These are phyloP conservation scores for Paratrypauchen microcephalus DNA, from an alignment of 2,797 vertebrate genomes.

Conservation along the genomic window DNA sequence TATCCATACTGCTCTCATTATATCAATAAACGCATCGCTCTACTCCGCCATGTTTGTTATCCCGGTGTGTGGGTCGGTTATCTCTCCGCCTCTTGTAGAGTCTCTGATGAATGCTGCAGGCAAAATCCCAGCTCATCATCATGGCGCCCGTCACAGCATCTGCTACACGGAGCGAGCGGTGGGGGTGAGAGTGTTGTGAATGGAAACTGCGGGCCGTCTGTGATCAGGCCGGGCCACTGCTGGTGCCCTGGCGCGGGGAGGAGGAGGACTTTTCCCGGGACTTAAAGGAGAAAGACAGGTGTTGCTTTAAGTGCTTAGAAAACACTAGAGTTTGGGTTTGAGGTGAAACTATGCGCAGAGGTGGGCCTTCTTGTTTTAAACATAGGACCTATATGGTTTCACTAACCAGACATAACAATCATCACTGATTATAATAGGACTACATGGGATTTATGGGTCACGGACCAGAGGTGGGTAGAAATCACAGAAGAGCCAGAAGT, in stretches of 20 bases:
- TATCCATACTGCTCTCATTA: no score
- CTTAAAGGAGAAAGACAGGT: slow-evolving; percentile 25
- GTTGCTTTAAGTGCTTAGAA: slow-evolving; percentile 39
- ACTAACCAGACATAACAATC: background rate
- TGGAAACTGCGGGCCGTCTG: slow-evolving; percentile 70
- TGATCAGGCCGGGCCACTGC: slow-evolving; percentile 18
- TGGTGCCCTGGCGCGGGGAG: slow-evolving; percentile 40
- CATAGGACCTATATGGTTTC: background rate
- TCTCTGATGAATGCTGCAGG: slow-evolving; percentile 68
- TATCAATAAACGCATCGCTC: slow-evolving; percentile 32
- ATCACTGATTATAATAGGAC: background rate
- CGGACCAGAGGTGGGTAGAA: no score
- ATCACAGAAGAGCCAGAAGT: no score
- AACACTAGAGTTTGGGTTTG: background rate
- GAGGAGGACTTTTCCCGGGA: slow-evolving; percentile 6
- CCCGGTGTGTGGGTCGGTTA: background rate
- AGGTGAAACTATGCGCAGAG: slow-evolving; percentile 2
- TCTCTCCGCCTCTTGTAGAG: slow-evolving; percentile 8
- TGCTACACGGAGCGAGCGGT: slow-evolving; percentile 67
- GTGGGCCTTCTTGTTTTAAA: background rate
- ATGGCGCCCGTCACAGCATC: slow-evolving; percentile 79
- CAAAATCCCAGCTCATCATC: slow-evolving; percentile 79
- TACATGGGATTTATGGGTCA: no score
- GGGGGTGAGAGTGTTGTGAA: slow-evolving; percentile 70
- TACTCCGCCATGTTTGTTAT: slow-evolving; percentile 52